These are phyloP conservation scores for Cyrtodaria siliqua DNA, from an alignment of 2,888 invertebrate species.

Conservation along the genomic window DNA sequence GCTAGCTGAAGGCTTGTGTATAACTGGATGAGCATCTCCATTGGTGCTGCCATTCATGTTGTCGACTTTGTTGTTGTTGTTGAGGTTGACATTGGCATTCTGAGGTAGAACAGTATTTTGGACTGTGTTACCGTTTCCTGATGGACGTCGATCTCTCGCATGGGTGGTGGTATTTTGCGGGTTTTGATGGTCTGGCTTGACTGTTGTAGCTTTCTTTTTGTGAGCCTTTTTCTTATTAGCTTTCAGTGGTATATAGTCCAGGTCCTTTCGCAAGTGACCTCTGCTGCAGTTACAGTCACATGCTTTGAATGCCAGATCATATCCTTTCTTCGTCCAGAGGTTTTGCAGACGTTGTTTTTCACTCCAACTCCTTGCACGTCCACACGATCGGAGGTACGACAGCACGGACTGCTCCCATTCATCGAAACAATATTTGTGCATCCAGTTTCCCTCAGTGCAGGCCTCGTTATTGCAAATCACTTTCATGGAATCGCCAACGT, in stretches of 20 bases:
- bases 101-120: conserved; percentile 60
- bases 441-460: conserved; percentile 95
- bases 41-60: conserved; percentile 42
- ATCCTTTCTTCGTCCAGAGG: conserved; percentile 99
- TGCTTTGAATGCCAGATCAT: conserved; percentile 97
- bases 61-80: conserved; percentile 76
- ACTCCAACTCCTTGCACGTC: conserved; percentile 97
- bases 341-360: conserved; percentile 97
- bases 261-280: conserved; percentile 97
- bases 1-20: conserved; percentile 52
- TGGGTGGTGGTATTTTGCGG: conserved; percentile 20
- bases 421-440: conserved; percentile 98
- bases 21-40: conserved; percentile 5
- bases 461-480: conserved; percentile 98
- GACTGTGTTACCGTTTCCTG: conserved; percentile 58
- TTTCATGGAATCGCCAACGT: conserved; percentile 89
- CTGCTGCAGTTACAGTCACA: conserved; percentile 97
- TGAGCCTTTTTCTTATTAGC: conserved; percentile 88
- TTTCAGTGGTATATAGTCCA: conserved; percentile 94
- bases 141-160: conserved; percentile 40
- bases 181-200: conserved; percentile 88
- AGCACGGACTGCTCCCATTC: conserved; percentile 96
- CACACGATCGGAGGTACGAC: conserved; percentile 95
- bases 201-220: conserved; percentile 89
- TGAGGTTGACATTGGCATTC: conserved; percentile 81